phyloP scores from a whole-genome alignment of 2,888 invertebrate genomes.

The Dryomyza anilis region DNA sequence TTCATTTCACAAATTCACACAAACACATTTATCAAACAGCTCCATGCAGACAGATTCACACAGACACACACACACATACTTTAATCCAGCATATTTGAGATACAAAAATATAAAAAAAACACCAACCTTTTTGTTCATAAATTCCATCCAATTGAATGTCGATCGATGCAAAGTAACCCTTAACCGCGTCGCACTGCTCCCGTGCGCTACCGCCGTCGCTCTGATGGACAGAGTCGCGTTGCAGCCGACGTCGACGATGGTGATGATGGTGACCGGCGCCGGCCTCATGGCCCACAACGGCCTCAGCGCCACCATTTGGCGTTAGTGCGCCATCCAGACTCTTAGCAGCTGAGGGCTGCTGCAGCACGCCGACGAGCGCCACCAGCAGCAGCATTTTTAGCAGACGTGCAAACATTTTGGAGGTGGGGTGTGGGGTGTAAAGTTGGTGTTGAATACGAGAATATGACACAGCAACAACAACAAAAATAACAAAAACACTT shows the following conservation, averaged over 20 bases:
- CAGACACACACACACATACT: no score
- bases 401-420: no score
- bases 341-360: conserved; percentile 14
- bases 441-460: not conserved
- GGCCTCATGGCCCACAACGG: not conserved
- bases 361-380: not conserved
- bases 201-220: conserved; percentile 30
- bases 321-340: not conserved
- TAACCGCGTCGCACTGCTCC: conserved; percentile 52
- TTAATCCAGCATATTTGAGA: no score
- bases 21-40: no score
- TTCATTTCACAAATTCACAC: conserved; percentile 9
- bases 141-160: conserved; percentile 54
- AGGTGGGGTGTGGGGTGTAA: not conserved
- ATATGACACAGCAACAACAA: not conserved
- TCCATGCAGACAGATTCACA: no score
- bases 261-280: conserved; percentile 34
- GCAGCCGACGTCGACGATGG: conserved; percentile 47
- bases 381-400: not conserved
- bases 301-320: not conserved
- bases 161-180: conserved; percentile 56
- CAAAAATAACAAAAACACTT: no score
- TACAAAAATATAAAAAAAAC: not conserved
- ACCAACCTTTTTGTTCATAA: conserved; percentile 55
- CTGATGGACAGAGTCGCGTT: conserved; percentile 50